Conservation (phyloP, 2,888 invertebrate genomes). For the Mechanitis messenoides region DNA sequence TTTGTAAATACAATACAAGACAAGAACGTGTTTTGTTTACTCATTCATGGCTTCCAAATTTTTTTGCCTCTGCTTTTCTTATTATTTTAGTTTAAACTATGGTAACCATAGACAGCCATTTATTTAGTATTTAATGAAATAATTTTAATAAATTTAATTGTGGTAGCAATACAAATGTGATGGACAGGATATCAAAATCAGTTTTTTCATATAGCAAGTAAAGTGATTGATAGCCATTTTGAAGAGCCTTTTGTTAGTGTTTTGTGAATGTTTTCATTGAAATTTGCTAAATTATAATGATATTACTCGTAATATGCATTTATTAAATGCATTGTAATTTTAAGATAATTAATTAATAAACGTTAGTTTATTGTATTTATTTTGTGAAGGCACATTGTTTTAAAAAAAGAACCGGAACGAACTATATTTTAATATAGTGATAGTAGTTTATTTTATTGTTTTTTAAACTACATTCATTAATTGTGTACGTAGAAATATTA, state of each 20-base stretch:
- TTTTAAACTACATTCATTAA: constrained; percentile 35
- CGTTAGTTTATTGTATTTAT: constrained; percentile 48
- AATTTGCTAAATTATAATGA: constrained; percentile 55
- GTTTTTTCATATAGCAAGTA: constrained; percentile 69
- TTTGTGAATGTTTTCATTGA: constrained; percentile 76
- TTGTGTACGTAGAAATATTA: constrained; percentile 30
- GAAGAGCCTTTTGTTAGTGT: constrained; percentile 77
- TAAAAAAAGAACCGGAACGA: constrained; percentile 66
- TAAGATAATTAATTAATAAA: constrained; percentile 38
- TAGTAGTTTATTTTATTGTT: constrained; percentile 37
- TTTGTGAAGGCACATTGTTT: constrained; percentile 58
- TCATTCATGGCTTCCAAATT: no score
- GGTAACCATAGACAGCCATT: constrained; percentile 47
- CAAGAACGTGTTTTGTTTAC: no score
- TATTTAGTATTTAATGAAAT: constrained; percentile 21
- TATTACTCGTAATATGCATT: constrained; percentile 34
- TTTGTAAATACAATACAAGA: neutral
- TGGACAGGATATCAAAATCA: constrained; percentile 68
- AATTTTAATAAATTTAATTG: constrained; percentile 47
- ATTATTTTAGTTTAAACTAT: neutral
- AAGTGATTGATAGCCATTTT: constrained; percentile 75
- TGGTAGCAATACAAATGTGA: constrained; percentile 67
- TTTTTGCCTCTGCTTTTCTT: no score
- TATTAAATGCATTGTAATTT: constrained; percentile 25
- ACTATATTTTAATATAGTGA: constrained; percentile 47